These are phyloP conservation scores for Drosophila tristis DNA, from an alignment of 1,140 invertebrate species.

Conservation along the genomic window DNA sequence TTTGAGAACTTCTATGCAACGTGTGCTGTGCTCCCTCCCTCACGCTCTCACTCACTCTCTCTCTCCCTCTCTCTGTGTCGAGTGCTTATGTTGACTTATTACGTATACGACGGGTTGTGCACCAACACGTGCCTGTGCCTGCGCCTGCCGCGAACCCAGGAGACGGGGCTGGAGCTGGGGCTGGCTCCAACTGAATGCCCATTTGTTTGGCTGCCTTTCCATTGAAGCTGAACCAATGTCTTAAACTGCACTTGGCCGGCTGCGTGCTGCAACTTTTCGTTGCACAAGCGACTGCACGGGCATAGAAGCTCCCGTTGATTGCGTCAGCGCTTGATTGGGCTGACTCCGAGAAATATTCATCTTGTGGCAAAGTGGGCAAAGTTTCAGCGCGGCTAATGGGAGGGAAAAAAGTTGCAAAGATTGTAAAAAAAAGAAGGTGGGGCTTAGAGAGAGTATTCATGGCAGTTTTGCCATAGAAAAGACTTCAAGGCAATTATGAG, in stretches of 20 bases:
- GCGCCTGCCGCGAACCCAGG: conserved; percentile 9
- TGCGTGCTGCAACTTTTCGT: conserved; percentile 3
- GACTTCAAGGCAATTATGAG: too few species aligned
- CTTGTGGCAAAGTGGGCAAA: conserved; percentile 4
- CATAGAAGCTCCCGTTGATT: conserved; percentile 16
- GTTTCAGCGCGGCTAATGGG: background rate
- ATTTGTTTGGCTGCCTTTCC: conserved; percentile 62
- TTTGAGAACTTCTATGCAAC: conserved; percentile 51
- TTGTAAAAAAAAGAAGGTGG: background rate
- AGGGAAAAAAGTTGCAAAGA: background rate
- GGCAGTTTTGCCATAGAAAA: too few species aligned
- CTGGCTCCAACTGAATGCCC: conserved; percentile 24
- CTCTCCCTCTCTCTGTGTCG: conserved; percentile 5
- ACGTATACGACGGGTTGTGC: conserved; percentile 70
- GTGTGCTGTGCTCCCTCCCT: conserved; percentile 2
- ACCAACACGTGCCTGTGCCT: conserved; percentile 59
- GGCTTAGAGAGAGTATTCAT: too few species aligned
- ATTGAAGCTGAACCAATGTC: conserved; percentile 30
- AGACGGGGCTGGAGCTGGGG: background rate
- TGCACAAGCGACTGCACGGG: conserved; percentile 5
- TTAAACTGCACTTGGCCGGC: conserved; percentile 31
- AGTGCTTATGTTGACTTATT: conserved; percentile 78
- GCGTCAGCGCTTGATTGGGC: conserved; percentile 12
- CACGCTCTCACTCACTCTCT: too few species aligned
- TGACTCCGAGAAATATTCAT: conserved; percentile 11